Evolutionary conservation across 2,113 vertebrate species (phyloP).

Genomic region (Fukomys damarensis): DNA sequence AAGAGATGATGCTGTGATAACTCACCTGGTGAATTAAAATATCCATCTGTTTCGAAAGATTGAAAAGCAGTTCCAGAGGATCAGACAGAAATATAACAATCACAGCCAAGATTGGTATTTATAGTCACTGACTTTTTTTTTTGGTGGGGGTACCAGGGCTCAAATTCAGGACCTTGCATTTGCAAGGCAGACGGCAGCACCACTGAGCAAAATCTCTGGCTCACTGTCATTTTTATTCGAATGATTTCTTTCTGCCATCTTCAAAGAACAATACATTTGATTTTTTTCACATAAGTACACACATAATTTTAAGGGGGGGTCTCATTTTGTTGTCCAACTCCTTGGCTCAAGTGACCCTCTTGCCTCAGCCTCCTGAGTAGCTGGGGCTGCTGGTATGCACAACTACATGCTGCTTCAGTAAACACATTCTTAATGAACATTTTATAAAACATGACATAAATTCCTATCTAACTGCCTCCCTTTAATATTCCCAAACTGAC

Average conservation of each 20-base stretch:
- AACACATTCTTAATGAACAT: background rate
- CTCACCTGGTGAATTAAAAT: constrained; percentile 36
- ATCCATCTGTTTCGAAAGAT: constrained; percentile 23
- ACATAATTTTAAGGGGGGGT: background rate
- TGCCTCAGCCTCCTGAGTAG: background rate
- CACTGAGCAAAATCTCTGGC: too few relatives aligned
- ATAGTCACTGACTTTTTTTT: constrained; percentile 48
- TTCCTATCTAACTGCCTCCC: background rate
- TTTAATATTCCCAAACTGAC: background rate
- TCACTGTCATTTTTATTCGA: constrained; percentile 36
- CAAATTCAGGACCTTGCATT: too few relatives aligned
- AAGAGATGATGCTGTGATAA: background rate
- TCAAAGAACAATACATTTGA: background rate
- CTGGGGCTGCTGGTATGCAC: too few relatives aligned
- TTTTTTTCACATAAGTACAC: background rate
- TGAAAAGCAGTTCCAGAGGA: background rate
- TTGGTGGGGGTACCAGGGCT: too few relatives aligned
- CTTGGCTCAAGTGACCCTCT: background rate
- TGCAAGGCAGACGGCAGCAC: too few relatives aligned
- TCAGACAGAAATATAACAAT: constrained; percentile 5
- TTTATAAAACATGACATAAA: background rate
- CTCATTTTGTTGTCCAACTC: background rate
- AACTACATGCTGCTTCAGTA: background rate
- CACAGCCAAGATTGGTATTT: background rate
- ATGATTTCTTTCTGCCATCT: constrained; percentile 40